A percentile compares a stretch with the other conserved stretches of the same genome.
Evolutionary conservation across 1,140 invertebrate genomes (phyloP).

Genomic region (Drosophila mojavensis): DNA sequence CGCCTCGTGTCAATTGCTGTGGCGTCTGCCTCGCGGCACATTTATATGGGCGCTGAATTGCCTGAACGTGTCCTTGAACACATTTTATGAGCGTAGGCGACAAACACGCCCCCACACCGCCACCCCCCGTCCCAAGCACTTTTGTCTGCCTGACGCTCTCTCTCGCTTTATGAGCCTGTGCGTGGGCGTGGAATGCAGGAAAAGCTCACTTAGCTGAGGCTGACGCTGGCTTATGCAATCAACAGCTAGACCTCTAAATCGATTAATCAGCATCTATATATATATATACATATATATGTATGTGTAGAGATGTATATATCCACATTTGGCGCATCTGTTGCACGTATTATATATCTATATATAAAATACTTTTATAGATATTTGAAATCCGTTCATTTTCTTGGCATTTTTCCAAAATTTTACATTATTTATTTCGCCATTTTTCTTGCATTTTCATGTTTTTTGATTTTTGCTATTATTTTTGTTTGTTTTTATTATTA

Average conservation of each 20-base stretch:
- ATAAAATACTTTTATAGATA: neutral
- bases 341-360: neutral
- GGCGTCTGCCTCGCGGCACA: conserved; percentile 27
- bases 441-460: conserved; percentile 19
- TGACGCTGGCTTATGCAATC: conserved; percentile 7
- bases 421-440: conserved; percentile 19
- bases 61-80: conserved; percentile 60
- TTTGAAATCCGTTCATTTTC: conserved; percentile 9
- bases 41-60: conserved; percentile 47
- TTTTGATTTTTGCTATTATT: conserved; percentile 24
- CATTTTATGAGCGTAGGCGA: conserved; percentile 6
- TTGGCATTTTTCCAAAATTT: conserved; percentile 13
- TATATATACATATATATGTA: neutral
- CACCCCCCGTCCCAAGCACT: too few relatives aligned
- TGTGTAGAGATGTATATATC: neutral
- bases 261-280: neutral
- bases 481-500: conserved; percentile 10
- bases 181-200: neutral
- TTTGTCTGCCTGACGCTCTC: neutral
- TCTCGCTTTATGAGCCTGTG: conserved; percentile 17
- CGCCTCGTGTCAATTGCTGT: conserved; percentile 32
- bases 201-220: neutral
- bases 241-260: neutral
- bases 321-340: neutral
- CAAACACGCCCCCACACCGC: neutral